These are phyloP conservation scores for Troides oblongomaculatus DNA, from an alignment of 2,888 invertebrate genomes.

Conservation along the genomic window DNA sequence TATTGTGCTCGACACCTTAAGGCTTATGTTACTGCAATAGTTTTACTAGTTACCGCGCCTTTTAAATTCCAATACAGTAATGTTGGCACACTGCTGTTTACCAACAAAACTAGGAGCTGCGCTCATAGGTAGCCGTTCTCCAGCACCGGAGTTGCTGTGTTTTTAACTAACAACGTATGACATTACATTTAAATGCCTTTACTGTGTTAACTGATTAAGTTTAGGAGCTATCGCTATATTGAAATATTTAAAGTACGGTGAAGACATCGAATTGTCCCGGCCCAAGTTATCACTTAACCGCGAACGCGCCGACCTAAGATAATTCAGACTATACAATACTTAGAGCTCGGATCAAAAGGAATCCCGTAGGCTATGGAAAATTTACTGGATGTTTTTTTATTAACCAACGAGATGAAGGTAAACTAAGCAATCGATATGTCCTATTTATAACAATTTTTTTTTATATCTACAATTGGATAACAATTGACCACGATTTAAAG, in stretches of 20 bases:
- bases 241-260: slow-evolving; percentile 70
- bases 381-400: not conserved
- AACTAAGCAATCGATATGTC: too few species aligned
- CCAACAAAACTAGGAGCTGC: too few species aligned
- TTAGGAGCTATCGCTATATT: slow-evolving; percentile 56
- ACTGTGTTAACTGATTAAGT: slow-evolving; percentile 38
- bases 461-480: too few species aligned
- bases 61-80: too few species aligned
- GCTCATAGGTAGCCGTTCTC: too few species aligned
- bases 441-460: too few species aligned
- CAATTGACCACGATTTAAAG: too few species aligned
- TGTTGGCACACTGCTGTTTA: too few species aligned
- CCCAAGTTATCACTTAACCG: slow-evolving; percentile 61
- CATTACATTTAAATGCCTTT: slow-evolving; percentile 22
- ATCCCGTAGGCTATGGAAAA: not conserved
- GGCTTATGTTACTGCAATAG: too few species aligned
- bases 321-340: slow-evolving; percentile 59
- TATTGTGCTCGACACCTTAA: too few species aligned
- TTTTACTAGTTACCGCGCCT: too few species aligned
- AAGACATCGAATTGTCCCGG: slow-evolving; percentile 71
- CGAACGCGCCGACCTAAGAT: slow-evolving; percentile 52
- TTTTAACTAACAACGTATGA: slow-evolving; percentile 6
- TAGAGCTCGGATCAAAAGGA: slow-evolving; percentile 26
- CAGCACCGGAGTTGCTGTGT: not conserved
- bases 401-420: too few species aligned